Percentiles rank a stretch among this genome's conserved stretches.
phyloP scores from a whole-genome alignment of 2,888 invertebrate genomes.

The Lordiphosa fenestrarum region DNA sequence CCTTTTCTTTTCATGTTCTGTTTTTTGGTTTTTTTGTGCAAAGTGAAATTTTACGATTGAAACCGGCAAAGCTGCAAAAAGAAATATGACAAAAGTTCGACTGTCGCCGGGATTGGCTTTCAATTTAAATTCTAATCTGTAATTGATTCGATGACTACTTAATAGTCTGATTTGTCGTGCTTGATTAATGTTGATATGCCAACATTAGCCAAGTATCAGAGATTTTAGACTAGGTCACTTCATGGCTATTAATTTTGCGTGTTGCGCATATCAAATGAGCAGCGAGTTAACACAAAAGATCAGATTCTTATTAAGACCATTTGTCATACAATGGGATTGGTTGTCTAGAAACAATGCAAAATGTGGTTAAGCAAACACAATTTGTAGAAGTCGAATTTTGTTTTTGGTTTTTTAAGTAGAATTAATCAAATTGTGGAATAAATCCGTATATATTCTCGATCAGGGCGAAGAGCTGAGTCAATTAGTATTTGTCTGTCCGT shows the following conservation, averaged over 20 bases:
- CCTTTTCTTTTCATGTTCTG: slow-evolving; percentile 7
- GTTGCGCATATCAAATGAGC: slow-evolving; percentile 18
- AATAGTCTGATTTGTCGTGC: slow-evolving; percentile 16
- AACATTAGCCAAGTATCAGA: slow-evolving; percentile 24
- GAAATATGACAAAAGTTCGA: slow-evolving; percentile 4
- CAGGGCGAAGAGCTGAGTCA: no score
- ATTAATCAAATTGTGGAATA: no score
- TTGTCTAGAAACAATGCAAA: no score
- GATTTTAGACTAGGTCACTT: slow-evolving; percentile 34
- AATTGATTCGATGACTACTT: background rate
- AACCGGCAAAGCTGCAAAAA: slow-evolving; percentile 5
- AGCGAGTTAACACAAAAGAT: no score
- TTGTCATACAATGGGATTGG: no score
- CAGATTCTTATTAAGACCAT: no score
- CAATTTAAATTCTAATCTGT: background rate
- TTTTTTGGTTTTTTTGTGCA: slow-evolving; percentile 5
- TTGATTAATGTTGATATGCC: slow-evolving; percentile 45
- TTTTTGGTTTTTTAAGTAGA: no score
- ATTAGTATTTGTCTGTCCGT: no score
- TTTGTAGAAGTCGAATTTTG: no score
- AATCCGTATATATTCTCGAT: no score
- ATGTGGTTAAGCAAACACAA: no score
- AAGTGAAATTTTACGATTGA: slow-evolving; percentile 50
- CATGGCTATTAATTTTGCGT: slow-evolving; percentile 36
- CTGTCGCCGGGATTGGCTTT: background rate